Conservation (phyloP, 2,888 invertebrate genomes). For the Apomyelois bistriatella region DNA sequence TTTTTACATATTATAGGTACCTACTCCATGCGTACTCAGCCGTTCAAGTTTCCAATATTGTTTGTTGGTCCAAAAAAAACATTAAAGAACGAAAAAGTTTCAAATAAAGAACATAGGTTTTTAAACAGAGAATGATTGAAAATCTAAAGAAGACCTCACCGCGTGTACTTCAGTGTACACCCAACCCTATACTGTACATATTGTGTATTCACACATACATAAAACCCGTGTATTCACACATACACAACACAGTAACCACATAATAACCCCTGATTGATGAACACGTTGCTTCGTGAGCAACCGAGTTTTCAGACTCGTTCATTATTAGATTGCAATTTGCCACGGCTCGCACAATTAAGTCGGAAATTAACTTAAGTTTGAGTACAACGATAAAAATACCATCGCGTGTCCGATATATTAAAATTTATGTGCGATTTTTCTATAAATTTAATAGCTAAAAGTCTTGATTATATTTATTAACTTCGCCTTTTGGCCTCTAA, state of each 20-base stretch:
- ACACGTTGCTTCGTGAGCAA: slow-evolving; percentile 26
- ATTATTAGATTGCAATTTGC: slow-evolving; percentile 7
- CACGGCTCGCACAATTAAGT: neutral
- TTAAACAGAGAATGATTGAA: neutral
- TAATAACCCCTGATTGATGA: slow-evolving; percentile 62
- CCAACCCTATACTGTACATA: neutral
- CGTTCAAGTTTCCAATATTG: too few species aligned
- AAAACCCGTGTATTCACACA: neutral
- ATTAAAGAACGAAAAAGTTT: too few species aligned
- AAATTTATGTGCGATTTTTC: neutral
- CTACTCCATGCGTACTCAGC: too few species aligned
- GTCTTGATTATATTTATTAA: too few species aligned
- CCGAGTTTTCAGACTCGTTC: slow-evolving; percentile 3
- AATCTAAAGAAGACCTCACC: neutral
- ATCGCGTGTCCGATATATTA: neutral
- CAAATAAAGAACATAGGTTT: neutral
- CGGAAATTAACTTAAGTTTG: neutral
- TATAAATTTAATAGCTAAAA: too few species aligned
- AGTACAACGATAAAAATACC: neutral
- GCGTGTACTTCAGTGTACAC: neutral
- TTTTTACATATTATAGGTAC: too few species aligned
- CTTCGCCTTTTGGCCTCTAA: too few species aligned
- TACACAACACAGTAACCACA: slow-evolving; percentile 31
- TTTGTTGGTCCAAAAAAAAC: too few species aligned
- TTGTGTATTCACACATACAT: neutral